These are phyloP conservation scores for Coptotermes formosanus DNA, from an alignment of 1,140 invertebrate species.

Conservation along the genomic window DNA sequence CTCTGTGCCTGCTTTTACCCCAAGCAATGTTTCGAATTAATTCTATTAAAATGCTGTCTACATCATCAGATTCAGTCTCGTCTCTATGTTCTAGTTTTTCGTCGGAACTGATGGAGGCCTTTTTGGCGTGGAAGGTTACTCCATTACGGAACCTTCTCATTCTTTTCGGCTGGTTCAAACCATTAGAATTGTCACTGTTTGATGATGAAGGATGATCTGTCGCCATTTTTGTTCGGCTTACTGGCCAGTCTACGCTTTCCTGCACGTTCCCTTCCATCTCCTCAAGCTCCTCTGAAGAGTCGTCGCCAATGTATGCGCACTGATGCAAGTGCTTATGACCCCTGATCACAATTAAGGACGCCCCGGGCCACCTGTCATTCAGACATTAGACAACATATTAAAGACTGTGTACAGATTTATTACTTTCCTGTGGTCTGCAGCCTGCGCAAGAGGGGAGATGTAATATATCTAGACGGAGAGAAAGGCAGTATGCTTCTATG, in stretches of 20 bases:
- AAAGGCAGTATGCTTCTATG: no score
- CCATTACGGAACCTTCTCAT: not conserved
- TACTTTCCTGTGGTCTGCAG: no score
- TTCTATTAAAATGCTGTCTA: not conserved
- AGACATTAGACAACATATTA: not conserved
- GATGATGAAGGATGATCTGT: not conserved
- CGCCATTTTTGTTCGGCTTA: not conserved
- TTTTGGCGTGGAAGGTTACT: not conserved
- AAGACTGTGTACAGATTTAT: not conserved
- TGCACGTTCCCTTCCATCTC: slow-evolving; percentile 55
- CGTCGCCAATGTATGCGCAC: slow-evolving; percentile 77
- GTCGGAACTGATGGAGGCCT: not conserved
- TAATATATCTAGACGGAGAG: no score
- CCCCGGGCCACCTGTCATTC: slow-evolving; percentile 64
- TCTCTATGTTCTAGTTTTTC: not conserved
- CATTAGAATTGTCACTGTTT: not conserved
- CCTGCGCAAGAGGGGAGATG: no score
- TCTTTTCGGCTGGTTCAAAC: not conserved
- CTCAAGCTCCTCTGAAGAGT: slow-evolving; percentile 69
- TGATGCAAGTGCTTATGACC: slow-evolving; percentile 73
- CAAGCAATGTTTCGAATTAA: not conserved
- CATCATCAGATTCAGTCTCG: not conserved
- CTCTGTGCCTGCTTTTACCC: not conserved
- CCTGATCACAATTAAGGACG: slow-evolving; percentile 70
- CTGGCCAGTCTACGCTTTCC: slow-evolving; percentile 35